Evolutionary conservation across 92 coral and sea anemone species (phyloP).

Genomic region (Plumapathes pennacea): DNA sequence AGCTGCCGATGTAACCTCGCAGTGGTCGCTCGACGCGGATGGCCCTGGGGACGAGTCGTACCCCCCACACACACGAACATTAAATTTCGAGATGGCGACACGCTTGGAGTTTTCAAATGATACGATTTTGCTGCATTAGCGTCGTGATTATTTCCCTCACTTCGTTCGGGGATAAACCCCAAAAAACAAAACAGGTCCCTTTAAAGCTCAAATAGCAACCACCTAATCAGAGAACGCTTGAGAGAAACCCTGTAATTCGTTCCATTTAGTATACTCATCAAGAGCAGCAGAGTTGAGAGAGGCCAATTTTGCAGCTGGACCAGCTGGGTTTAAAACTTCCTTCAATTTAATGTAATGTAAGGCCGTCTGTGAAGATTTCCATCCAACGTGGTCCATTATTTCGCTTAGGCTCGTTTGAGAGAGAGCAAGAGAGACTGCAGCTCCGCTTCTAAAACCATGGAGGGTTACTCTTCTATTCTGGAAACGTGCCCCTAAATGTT

Average conservation of each 20-base stretch:
- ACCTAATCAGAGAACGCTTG: slow-evolving; percentile 3
- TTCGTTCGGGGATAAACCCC: no score
- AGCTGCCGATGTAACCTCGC: no score
- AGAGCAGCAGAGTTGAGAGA: neutral
- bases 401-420: slow-evolving; percentile 3
- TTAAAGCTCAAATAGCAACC: no score
- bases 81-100: no score
- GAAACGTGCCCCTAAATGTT: neutral
- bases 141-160: no score
- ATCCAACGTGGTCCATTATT: slow-evolving; percentile 27
- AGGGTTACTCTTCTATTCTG: no score
- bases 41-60: no score
- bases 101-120: no score
- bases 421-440: slow-evolving; percentile 29
- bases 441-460: slow-evolving; percentile 41
- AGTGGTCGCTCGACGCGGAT: no score
- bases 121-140: no score
- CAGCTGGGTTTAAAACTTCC: slow-evolving; percentile 23
- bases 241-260: slow-evolving; percentile 1
- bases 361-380: slow-evolving; percentile 26
- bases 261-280: neutral
- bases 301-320: slow-evolving; percentile 28
- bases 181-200: no score
- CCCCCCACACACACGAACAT: no score
- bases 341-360: slow-evolving; percentile 25